A percentile compares a stretch with the other conserved stretches of the same genome.
phyloP scores from a whole-genome alignment of 2,888 invertebrate genomes.

The Minunthozetes semirufus region DNA sequence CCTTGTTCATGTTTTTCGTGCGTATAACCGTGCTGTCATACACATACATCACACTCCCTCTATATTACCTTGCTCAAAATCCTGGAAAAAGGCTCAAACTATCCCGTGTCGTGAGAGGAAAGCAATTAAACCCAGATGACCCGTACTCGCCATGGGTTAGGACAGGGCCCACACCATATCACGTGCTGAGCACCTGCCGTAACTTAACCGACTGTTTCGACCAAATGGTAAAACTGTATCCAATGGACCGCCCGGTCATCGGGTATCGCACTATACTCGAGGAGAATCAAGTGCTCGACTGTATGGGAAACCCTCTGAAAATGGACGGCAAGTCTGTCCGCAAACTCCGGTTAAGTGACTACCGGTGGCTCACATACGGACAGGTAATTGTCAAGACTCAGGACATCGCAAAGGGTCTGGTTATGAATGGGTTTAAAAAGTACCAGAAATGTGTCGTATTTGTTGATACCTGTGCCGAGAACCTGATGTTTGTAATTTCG shows the following conservation, averaged over 20 bases:
- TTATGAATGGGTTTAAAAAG: conserved; percentile 20
- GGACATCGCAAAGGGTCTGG: conserved; percentile 77
- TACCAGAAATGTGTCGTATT: conserved; percentile 17
- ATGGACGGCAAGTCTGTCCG: conserved; percentile 34
- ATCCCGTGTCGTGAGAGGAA: background rate
- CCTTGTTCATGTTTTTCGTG: background rate
- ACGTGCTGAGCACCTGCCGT: conserved; percentile 26
- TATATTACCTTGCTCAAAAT: conserved; percentile 22
- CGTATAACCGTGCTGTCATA: background rate
- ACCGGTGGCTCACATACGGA: conserved; percentile 76
- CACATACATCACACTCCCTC: conserved; percentile 24
- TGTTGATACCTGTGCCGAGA: conserved; percentile 30
- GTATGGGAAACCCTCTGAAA: conserved; percentile 8
- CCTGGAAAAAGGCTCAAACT: background rate
- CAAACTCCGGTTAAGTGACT: conserved; percentile 56
- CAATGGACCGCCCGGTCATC: conserved; percentile 47
- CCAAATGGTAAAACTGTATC: conserved; percentile 3
- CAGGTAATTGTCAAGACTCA: conserved; percentile 67
- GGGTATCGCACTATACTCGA: conserved; percentile 83
- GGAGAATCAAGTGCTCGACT: conserved; percentile 75
- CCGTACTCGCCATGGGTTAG: background rate
- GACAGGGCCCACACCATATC: conserved; percentile 5
- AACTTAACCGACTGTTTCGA: conserved; percentile 10
- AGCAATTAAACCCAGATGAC: background rate
- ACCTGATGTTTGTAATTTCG: conserved; percentile 23